Base-by-base conservation (phyloP, 2,888 invertebrate species). In the Punctoribates punctum region DNA sequence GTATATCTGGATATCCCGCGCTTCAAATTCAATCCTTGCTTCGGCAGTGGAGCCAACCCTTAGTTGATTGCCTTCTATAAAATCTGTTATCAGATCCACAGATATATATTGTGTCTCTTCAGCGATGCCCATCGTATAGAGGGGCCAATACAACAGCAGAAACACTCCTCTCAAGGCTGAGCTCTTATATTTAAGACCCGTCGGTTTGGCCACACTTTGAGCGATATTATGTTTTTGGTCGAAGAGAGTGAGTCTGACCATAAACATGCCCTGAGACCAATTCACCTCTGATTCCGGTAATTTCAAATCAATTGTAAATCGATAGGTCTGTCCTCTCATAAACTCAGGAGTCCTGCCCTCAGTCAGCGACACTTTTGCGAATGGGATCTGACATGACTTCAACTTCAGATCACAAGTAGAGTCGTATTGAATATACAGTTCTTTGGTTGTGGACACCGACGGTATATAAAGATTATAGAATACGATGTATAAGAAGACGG, bases 211-310 rank as follows among this genome's bases (percentile, higher is more conserved):
- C 17, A 54, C 42, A n/a, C 29, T 67, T 9, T n/a, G 9, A 1
- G 73, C 29, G 11, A 38, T 29, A 27, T 73, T 51, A 6, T 34
- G 48, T 17, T 76, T 54, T 17, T 42, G 34, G 73, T 77, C 76
- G n/a, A 75, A 27, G 23, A 78, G 60, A 2, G 29, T 29, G 27
- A 78, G 46, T 54, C 76, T 60, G 6, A 78, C 27, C 78, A 78
- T 78, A 60, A 78, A 78, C 76, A 77, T 72, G 8, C 78, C 78
- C 27, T 78, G 78, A 51, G 60, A 38, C 74, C 77, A 78, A 51
- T 78, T 78, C 17, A 74, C 75, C 1, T 77, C 74, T 2, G 77
- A 78, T 73, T 78, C 78, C 1, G 78, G 78, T 34, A 78, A 38
- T 48, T 70, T 23, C 29, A 78, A 38, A 15, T 73, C 70, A 27